Evolutionary conservation across 2,888 invertebrate genomes (phyloP), one percentile per base, ranked within the genome.

Genomic region (Drosophila birchii): DNA sequence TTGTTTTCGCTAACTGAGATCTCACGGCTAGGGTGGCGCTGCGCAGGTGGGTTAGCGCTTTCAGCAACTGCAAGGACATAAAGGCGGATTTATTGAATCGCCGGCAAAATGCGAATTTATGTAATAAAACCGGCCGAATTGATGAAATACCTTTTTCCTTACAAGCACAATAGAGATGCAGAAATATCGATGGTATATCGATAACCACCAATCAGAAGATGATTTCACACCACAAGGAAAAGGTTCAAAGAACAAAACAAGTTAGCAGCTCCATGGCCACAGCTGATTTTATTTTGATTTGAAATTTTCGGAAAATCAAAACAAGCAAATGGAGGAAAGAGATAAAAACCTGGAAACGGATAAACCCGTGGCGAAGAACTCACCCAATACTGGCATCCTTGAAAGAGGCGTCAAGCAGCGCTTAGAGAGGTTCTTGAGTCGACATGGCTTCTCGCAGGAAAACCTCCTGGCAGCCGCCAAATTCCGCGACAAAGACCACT

Each of bases 41-140:
- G 74, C 84, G 83, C 74, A 80, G 41, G 14, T 75, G 69, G 49
- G 56, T 29, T 32, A 88, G 72, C 76, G 81, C 79, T 80, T 81
- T 89, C n/a, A 91, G 74, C 63, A 90, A 76, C 90, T 91, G 90
- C 32, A 90, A 89, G 80, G 84, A 91, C 90, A 90, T 90, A 78
- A 69, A 81, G 62, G 44, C 54, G 69, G 47, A 55, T 74, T 79
- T 78, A 71, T 39, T 80, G 63, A 57, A 49, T 38, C 16, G 11
- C 18, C 29, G 18, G 11, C 41, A 47, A 11, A 57, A 47, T 20
- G 18, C 16, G 39, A 75, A 76, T 86, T 86, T 86, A 86, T 82
- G 55, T 87, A 86, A 86, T 87, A 80, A 64, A 64, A 76, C 73
- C 55, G 54, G 72, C 58, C 47, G 53, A 60, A 51, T 60, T 57